Conservation (phyloP, 2,797 vertebrate species). For the Melanotaenia nigrans region DNA sequence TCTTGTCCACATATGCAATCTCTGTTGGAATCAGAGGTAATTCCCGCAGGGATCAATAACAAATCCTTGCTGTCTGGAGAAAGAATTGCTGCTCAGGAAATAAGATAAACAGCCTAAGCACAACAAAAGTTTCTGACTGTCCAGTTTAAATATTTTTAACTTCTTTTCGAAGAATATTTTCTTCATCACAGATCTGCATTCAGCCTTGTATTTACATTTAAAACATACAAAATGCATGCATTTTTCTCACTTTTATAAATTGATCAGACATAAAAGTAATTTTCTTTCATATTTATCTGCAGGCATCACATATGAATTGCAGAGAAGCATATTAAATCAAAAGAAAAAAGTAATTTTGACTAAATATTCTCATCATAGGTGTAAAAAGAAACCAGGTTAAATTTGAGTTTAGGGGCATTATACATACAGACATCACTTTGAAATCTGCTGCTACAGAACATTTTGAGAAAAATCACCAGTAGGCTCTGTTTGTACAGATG, state of each 20-base stretch:
- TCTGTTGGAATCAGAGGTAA: slow-evolving; percentile 28
- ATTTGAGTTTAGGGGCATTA: neutral
- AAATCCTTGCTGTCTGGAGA: slow-evolving; percentile 44
- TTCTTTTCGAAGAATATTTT: neutral
- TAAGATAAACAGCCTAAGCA: slow-evolving; percentile 16
- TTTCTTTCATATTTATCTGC: neutral
- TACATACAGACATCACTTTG: neutral
- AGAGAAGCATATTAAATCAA: too few species aligned
- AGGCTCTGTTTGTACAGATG: neutral
- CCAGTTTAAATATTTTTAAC: neutral
- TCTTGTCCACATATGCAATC: slow-evolving; percentile 39
- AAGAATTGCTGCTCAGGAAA: slow-evolving; percentile 36
- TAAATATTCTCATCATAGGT: neutral
- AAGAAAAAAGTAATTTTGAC: too few species aligned
- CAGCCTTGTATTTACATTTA: neutral
- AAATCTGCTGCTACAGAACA: too few species aligned
- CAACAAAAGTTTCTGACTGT: neutral
- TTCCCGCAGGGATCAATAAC: slow-evolving; percentile 38
- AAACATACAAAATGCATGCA: neutral
- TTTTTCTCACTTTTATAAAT: neutral
- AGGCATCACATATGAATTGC: neutral
- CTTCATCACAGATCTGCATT: neutral
- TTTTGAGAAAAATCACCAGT: neutral
- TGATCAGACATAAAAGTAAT: neutral
- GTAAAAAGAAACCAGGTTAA: neutral